A percentile compares a stretch with the other conserved stretches of the same genome.
phyloP scores from a whole-genome alignment of 2,888 invertebrate genomes.

The Ischnus inquisitorius region DNA sequence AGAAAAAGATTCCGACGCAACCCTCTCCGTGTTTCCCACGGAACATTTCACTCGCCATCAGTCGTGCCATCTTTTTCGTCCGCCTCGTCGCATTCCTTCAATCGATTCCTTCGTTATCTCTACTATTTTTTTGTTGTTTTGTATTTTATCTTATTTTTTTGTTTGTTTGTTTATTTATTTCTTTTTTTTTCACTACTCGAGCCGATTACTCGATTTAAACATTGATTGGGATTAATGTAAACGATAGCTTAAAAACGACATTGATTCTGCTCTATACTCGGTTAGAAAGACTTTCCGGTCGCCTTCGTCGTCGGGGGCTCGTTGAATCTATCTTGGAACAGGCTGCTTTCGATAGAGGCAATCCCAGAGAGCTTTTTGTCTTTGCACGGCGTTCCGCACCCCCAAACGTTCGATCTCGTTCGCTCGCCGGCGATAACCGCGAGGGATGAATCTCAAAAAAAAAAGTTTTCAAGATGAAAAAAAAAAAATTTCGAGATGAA shows the following conservation, averaged over 20 bases:
- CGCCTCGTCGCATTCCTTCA: constrained; percentile 13
- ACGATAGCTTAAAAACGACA: constrained; percentile 73
- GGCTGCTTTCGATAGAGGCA: constrained; percentile 9
- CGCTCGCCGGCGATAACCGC: constrained; percentile 5
- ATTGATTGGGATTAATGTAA: constrained; percentile 74
- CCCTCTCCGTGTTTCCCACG: constrained; percentile 17
- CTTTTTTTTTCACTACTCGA: constrained; percentile 72
- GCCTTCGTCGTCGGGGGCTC: constrained; percentile 33
- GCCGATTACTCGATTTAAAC: constrained; percentile 71
- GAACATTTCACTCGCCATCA: constrained; percentile 45
- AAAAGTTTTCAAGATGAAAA: constrained; percentile 11
- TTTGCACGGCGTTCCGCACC: background rate
- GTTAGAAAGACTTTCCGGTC: constrained; percentile 46
- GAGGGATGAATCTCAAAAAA: background rate
- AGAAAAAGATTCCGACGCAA: constrained; percentile 7
- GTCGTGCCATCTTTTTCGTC: constrained; percentile 36
- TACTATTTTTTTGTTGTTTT: constrained; percentile 43
- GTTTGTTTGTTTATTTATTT: constrained; percentile 61
- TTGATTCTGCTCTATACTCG: constrained; percentile 72
- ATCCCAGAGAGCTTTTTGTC: constrained; percentile 5
- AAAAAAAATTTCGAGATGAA: background rate
- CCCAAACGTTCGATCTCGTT: constrained; percentile 29
- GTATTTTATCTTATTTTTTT: constrained; percentile 62
- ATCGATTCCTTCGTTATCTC: constrained; percentile 32
- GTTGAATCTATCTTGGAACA: constrained; percentile 4